Conservation (phyloP, 2,113 vertebrate species). For the Chionis minor region DNA sequence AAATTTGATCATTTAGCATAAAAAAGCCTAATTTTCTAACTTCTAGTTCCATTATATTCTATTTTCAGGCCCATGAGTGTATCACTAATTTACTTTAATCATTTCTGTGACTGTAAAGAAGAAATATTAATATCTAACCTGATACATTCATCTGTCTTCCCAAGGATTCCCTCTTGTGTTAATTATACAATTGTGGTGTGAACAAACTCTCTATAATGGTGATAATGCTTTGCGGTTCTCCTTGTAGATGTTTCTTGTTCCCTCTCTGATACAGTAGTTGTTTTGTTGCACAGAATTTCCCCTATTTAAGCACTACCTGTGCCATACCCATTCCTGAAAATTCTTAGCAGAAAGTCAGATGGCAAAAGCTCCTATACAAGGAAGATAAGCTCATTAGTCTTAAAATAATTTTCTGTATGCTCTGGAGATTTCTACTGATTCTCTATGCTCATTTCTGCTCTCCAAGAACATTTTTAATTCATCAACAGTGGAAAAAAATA, state of each 20-base stretch:
- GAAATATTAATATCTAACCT: neutral
- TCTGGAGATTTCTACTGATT: neutral
- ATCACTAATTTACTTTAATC: neutral
- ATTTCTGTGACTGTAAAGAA: neutral
- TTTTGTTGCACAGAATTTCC: neutral
- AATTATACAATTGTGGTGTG: neutral
- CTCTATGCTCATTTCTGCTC: neutral
- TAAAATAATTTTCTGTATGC: neutral
- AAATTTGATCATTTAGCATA: neutral
- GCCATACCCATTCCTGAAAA: neutral
- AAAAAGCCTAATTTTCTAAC: neutral
- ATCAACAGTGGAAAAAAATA: rapidly evolving
- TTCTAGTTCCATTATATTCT: neutral
- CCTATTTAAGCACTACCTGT: neutral
- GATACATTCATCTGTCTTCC: neutral
- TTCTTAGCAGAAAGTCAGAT: neutral
- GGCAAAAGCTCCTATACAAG: neutral
- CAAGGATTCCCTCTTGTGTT: neutral
- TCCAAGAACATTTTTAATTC: neutral
- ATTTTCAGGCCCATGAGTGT: neutral
- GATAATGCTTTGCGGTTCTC: neutral
- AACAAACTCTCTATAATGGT: neutral
- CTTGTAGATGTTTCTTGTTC: neutral
- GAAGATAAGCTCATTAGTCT: neutral
- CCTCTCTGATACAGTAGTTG: neutral